Conservation (phyloP, 2,113 vertebrate species). For the Xiphorhynchus elegans region DNA sequence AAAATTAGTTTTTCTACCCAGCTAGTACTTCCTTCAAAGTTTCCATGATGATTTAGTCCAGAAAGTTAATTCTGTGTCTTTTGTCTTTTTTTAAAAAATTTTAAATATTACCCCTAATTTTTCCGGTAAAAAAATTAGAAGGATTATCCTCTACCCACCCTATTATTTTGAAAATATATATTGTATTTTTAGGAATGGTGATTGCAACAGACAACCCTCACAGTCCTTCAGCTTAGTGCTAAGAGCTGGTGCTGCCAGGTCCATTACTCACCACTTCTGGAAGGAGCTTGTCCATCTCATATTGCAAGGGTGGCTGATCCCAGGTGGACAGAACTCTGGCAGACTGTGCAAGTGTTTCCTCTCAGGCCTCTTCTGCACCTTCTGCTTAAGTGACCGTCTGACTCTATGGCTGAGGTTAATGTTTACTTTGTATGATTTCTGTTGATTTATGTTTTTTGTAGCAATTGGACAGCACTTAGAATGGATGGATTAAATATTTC, state of each 20-base stretch:
- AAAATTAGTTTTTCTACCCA: too few relatives aligned
- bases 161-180: too few relatives aligned
- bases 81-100: too few relatives aligned
- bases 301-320: background rate
- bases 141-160: too few relatives aligned
- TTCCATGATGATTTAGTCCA: too few relatives aligned
- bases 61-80: too few relatives aligned
- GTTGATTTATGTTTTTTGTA: background rate
- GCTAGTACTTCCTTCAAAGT: too few relatives aligned
- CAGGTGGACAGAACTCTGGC: background rate
- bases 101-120: too few relatives aligned
- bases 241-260: background rate
- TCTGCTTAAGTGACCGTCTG: background rate
- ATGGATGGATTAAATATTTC: background rate
- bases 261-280: slow-evolving; percentile 8
- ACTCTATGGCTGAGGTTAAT: background rate
- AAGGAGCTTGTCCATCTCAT: background rate
- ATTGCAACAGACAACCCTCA: background rate
- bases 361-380: background rate
- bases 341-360: background rate
- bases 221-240: background rate
- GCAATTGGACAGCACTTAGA: background rate
- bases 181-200: too few relatives aligned
- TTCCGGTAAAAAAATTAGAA: too few relatives aligned
- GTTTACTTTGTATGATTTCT: background rate